Conservation (phyloP, 1,140 invertebrate species). For the Drosophila varians region DNA sequence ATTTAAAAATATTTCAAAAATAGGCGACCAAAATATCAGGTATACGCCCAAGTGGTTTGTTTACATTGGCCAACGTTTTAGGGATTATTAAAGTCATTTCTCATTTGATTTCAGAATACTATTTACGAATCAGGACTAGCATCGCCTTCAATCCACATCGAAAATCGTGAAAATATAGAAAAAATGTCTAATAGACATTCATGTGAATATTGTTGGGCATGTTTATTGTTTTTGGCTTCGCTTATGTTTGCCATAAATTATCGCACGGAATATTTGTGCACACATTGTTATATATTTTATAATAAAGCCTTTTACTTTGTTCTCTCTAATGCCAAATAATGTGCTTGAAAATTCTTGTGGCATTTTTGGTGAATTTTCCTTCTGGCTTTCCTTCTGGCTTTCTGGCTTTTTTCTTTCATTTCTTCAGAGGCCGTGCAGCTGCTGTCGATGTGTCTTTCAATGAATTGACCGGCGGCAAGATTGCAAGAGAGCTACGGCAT, state of each 20-base stretch:
- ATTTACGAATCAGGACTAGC: too few species aligned
- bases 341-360: conserved; percentile 41
- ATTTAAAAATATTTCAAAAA: too few species aligned
- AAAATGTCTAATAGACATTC: too few species aligned
- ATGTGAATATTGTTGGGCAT: conserved; percentile 22
- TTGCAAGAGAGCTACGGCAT: conserved; percentile 26
- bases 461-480: conserved; percentile 22
- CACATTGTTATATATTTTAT: conserved; percentile 60
- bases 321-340: conserved; percentile 12
- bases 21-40: too few species aligned
- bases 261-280: conserved; percentile 70
- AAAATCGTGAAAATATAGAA: too few species aligned
- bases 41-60: too few species aligned
- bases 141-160: too few species aligned
- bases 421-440: conserved; percentile 57
- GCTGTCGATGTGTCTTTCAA: conserved; percentile 77
- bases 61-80: too few species aligned
- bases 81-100: too few species aligned
- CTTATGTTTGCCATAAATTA: conserved; percentile 74
- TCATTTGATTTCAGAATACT: too few species aligned
- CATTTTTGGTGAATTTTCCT: conserved; percentile 61
- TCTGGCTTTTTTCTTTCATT: too few species aligned
- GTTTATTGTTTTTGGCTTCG: conserved; percentile 34
- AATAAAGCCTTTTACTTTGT: conserved; percentile 71
- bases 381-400: conserved; percentile 50